A percentile compares a stretch with the other conserved stretches of the same genome.
Evolutionary conservation across 2,797 vertebrate genomes (phyloP).

Genomic region (Macroramphosus scolopax): DNA sequence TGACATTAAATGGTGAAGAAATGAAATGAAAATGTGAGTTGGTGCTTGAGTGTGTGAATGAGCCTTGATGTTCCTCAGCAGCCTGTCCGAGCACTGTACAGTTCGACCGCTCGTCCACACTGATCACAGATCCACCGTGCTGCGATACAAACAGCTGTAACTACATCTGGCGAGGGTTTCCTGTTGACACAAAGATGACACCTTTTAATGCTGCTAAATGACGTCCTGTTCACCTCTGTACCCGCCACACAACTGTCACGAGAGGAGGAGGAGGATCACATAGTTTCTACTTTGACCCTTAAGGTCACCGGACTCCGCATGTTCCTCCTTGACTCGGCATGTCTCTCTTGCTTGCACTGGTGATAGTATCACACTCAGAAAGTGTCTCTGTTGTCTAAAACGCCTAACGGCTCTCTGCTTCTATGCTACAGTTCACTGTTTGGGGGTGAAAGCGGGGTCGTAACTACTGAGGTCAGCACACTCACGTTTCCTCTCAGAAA

Average conservation of each 20-base stretch:
- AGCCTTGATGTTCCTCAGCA: slow-evolving; percentile 19
- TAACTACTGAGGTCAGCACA: slow-evolving; percentile 10
- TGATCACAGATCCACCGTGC: slow-evolving; percentile 46
- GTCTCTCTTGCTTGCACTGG: slow-evolving; percentile 48
- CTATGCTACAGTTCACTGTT: not conserved
- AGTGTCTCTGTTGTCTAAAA: slow-evolving; percentile 14
- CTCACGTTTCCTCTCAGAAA: slow-evolving; percentile 7
- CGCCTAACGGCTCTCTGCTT: not conserved
- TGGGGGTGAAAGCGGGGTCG: too few species aligned
- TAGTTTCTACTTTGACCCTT: slow-evolving; percentile 13
- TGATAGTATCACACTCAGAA: slow-evolving; percentile 24
- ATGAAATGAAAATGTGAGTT: not conserved
- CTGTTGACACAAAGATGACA: slow-evolving; percentile 4
- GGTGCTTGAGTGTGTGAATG: slow-evolving; percentile 11
- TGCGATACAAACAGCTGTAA: slow-evolving; percentile 30
- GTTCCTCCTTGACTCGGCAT: slow-evolving; percentile 45
- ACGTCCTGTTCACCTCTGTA: slow-evolving; percentile 18
- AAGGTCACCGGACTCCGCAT: slow-evolving; percentile 40
- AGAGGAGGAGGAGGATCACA: slow-evolving; percentile 1
- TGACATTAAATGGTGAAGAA: slow-evolving; percentile 7
- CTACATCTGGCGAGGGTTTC: slow-evolving; percentile 6
- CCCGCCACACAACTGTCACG: slow-evolving; percentile 15
- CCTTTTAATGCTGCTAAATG: slow-evolving; percentile 50
- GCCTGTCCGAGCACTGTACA: slow-evolving; percentile 53
- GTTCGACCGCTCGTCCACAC: slow-evolving; percentile 39